Evolutionary conservation across 1,140 invertebrate species (phyloP), one percentile per base, ranked within the genome.

Genomic region (Oryctes rhinoceros): DNA sequence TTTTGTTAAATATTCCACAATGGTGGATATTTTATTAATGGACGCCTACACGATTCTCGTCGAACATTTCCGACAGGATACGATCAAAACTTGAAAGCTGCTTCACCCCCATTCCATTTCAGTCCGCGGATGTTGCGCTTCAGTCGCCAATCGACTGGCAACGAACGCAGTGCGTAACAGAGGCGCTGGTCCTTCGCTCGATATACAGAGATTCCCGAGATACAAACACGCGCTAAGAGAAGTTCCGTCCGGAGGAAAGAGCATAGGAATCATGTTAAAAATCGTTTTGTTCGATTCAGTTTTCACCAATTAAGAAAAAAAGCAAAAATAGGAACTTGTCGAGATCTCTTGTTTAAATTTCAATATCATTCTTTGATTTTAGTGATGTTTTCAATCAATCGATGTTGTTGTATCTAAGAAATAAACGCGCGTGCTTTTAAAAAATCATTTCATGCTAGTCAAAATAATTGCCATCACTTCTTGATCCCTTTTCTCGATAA

Each of bases 21-120:
- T 59, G 4, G 15, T 10, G 65, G 24, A 71, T 24, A 71, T 71
- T 24, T 24, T 37, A 30, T 71, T 71, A 71, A 37, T 15, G 35
- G 65, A 30, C 5, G 9, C 53, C 15, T 71, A 37, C n/a, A 71
- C 65, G 65, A 71, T 71, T 15, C 3, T 4, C 24, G 35, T 71
- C 65, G 65, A 71, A 24, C 24, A 37, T 37, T 71, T 71, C 65
- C 65, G 65, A 71, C 65, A 71, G 65, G 65, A 71, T 71, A 71
- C 65, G 65, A 71, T 71, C 65, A 71, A 71, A 71, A 71, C 65
- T 71, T 30, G 65, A 71, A 71, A 71, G 65, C 65, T 71, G 35
- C 65, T 71, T 71, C 65, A 71, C 65, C 65, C 65, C 65, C 65
- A 71, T 71, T 71, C 65, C 4, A 24, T 71, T 71, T 37, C 24